Evolutionary conservation across 2,113 vertebrate genomes (phyloP), one percentile per base, ranked within the genome.

Genomic region (Gallinago paraguaiae): DNA sequence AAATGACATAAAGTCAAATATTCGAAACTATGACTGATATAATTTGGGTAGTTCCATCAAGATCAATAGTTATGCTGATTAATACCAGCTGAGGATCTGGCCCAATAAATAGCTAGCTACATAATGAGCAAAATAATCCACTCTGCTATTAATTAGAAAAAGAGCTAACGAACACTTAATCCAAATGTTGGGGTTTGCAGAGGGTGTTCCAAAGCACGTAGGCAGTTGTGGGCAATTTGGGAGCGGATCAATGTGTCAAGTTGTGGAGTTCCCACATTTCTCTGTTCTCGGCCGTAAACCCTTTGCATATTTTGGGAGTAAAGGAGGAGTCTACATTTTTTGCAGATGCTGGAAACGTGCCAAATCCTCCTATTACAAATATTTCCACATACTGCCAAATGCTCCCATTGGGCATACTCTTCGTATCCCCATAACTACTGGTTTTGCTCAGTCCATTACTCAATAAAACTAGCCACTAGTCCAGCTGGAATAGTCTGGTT

Each of bases 251-350:
- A 45, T 61, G 81, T 92, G 89, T 95, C 89, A 95, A 92, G 65
- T 63, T 93, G 93, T 78, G 81, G 91, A 96, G 91, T 97, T 95
- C 94, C 91, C 94, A 96, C 94, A 97, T 97, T 96, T 96, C 94
- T 96, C 95, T 97, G 85, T 96, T 97, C 95, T 97, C 78, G 0
- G 65, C 81, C 92, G 27, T 96, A 96, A 97, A 95, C 48, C 91
- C 93, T 75, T 89, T 87, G 86, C 94, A 95, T 95, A 92, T 96
- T 96, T 96, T 60, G 81, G 65, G 65, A 97, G 65, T 72, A 91
- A 95, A 95, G 89, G 89, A 96, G 94, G 91, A 87, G 89, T 79
- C 84, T 95, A 93, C 84, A 76, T 92, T 95, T 97, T 95, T 92
- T 85, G 57, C 89, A 93, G 74, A 95, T 91, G 86, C 94, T 97